These are phyloP conservation scores for Dryomyza anilis DNA, from an alignment of 2,888 invertebrate species.

Conservation along the genomic window DNA sequence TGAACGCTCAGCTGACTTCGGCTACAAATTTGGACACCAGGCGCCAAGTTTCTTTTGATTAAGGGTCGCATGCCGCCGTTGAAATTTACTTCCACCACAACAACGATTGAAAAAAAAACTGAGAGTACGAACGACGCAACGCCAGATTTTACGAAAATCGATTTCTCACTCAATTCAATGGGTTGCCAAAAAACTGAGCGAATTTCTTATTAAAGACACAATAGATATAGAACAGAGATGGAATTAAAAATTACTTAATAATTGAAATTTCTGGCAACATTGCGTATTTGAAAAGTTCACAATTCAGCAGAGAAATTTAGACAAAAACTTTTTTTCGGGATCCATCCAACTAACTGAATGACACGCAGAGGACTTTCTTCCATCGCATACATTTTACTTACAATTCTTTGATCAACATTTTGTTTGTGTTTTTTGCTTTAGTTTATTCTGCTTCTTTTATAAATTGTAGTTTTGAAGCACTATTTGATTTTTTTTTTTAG, in stretches of 20 bases:
- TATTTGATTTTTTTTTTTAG: no score
- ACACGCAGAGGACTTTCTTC: neutral
- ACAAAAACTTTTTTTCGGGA: no score
- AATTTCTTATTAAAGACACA: no score
- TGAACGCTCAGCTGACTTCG: neutral
- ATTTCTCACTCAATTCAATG: constrained; percentile 6
- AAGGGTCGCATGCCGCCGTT: constrained; percentile 6
- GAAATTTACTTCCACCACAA: neutral
- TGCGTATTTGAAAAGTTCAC: no score
- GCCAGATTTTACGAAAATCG: constrained; percentile 10
- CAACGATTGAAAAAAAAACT: neutral
- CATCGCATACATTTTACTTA: constrained; percentile 43
- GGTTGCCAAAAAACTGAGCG: neutral
- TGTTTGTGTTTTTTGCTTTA: constrained; percentile 24
- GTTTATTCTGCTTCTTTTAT: neutral
- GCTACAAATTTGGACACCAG: neutral
- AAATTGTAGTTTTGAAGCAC: no score
- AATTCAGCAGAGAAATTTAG: no score
- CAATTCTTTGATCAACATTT: constrained; percentile 57
- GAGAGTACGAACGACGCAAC: neutral
- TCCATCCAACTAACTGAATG: neutral
- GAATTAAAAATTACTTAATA: no score
- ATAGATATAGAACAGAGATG: no score
- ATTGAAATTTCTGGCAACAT: no score
- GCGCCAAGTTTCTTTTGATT: neutral